phyloP scores from a whole-genome alignment of 2,888 invertebrate species.

The Lycia hirtaria region DNA sequence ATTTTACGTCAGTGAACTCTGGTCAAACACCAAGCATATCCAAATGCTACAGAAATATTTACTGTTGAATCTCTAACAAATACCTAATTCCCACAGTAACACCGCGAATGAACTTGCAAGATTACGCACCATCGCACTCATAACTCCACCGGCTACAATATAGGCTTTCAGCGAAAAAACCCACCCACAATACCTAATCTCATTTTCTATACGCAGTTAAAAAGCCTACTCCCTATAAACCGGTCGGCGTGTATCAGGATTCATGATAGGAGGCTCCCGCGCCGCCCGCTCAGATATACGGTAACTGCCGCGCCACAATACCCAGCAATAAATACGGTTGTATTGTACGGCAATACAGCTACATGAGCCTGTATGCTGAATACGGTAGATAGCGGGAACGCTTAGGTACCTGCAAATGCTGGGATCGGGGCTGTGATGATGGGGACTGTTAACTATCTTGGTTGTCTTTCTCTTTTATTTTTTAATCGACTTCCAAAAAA shows the following conservation, averaged over 20 bases:
- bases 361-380: slow-evolving; percentile 59
- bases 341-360: slow-evolving; percentile 73
- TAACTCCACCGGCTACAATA: slow-evolving; percentile 19
- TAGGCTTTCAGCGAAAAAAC: slow-evolving; percentile 33
- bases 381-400: slow-evolving; percentile 7
- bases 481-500: no score
- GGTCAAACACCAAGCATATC: no score
- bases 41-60: no score
- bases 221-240: slow-evolving; percentile 62
- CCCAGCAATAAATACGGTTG: slow-evolving; percentile 82
- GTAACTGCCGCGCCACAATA: slow-evolving; percentile 83
- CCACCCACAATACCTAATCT: slow-evolving; percentile 41
- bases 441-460: no score
- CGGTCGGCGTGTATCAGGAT: slow-evolving; percentile 80
- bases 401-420: slow-evolving; percentile 4
- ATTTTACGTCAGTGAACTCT: no score
- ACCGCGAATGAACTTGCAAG: neutral
- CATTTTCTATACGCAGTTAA: slow-evolving; percentile 50
- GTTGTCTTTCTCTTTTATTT: no score
- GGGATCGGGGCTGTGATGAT: neutral
- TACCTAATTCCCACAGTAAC: neutral
- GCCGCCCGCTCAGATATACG: slow-evolving; percentile 80
- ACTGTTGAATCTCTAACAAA: no score
- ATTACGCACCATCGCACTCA: neutral
- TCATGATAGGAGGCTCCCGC: slow-evolving; percentile 78